phyloP scores from a whole-genome alignment of 2,797 vertebrate genomes.

The Prunella strophiata region DNA sequence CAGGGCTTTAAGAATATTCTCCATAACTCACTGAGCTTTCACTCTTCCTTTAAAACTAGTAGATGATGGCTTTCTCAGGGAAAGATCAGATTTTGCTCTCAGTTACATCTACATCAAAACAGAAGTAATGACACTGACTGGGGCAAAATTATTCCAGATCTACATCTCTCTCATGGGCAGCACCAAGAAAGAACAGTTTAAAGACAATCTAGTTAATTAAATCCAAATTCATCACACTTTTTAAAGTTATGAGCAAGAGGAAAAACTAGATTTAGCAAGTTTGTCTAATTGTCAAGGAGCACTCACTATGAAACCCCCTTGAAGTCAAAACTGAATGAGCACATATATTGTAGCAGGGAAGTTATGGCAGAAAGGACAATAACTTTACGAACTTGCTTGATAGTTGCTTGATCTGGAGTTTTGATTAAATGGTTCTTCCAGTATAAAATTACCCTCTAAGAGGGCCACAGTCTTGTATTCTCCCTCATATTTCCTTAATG shows the following conservation, averaged over 20 bases:
- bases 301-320: neutral
- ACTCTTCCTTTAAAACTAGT: neutral
- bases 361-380: neutral
- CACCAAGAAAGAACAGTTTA: neutral
- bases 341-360: neutral
- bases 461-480: conserved; percentile 9
- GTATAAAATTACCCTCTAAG: neutral
- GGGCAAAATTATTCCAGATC: neutral
- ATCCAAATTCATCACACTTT: neutral
- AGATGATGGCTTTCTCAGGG: neutral
- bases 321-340: neutral
- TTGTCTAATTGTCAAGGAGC: neutral
- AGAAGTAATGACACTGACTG: neutral
- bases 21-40: neutral
- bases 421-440: neutral
- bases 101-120: neutral
- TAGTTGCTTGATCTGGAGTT: neutral
- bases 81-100: neutral
- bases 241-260: neutral
- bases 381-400: neutral
- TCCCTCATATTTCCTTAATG: conserved; percentile 25
- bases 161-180: neutral
- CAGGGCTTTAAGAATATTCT: neutral
- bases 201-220: neutral
- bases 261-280: neutral